Evolutionary conservation across 1,140 invertebrate genomes (phyloP).

Genomic region (Drosophila sulfurigaster): DNA sequence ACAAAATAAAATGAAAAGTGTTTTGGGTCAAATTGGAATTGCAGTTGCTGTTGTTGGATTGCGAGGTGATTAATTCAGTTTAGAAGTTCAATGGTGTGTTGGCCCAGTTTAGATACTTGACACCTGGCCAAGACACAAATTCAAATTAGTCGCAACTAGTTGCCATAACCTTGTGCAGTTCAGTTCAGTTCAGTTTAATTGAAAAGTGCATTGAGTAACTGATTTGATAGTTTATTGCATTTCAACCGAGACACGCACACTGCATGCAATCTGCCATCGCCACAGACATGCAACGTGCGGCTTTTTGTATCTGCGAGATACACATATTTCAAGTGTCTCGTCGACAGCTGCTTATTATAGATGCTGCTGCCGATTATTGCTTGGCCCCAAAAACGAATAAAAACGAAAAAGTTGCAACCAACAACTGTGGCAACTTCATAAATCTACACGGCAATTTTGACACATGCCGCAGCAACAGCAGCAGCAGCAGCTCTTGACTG

Average conservation of each 20-base stretch:
- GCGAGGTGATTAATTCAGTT: constrained; percentile 39
- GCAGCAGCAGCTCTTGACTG: constrained; percentile 35
- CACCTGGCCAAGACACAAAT: constrained; percentile 57
- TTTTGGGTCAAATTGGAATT: constrained; percentile 5
- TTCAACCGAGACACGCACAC: constrained; percentile 30
- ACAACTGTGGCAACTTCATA: constrained; percentile 61
- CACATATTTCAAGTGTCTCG: constrained; percentile 76
- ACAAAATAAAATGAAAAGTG: neutral
- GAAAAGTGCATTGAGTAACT: constrained; percentile 48
- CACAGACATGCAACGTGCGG: constrained; percentile 57
- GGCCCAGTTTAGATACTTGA: constrained; percentile 61
- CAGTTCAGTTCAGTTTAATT: constrained; percentile 44
- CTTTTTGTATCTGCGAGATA: constrained; percentile 62
- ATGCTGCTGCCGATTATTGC: constrained; percentile 65
- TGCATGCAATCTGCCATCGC: constrained; percentile 39
- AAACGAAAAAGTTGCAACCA: neutral
- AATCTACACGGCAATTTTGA: constrained; percentile 69
- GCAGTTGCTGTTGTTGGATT: neutral
- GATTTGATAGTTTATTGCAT: constrained; percentile 22
- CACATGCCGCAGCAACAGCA: constrained; percentile 42
- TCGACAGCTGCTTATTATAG: constrained; percentile 81
- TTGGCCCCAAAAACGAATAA: constrained; percentile 45
- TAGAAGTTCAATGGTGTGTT: constrained; percentile 39
- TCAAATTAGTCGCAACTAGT: constrained; percentile 55
- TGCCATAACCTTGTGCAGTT: constrained; percentile 59